Evolutionary conservation across 2,888 invertebrate species (phyloP), one percentile per base, ranked within the genome.

Genomic region (Monochamus alternatus): DNA sequence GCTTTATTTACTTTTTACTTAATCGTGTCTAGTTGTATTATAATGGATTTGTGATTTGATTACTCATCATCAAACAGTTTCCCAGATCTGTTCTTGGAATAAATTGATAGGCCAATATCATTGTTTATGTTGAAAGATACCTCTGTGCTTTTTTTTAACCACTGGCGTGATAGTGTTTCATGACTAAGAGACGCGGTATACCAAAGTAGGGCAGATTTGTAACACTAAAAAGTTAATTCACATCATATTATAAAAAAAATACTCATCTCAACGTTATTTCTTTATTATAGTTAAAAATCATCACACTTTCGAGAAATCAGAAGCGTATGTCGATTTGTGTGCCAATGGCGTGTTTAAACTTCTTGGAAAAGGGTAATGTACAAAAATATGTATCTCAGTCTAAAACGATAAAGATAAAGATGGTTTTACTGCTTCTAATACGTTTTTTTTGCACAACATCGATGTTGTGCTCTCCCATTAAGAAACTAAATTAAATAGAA

Each of bases 41-140:
- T 55, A 55, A 55, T 55, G n/a, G 55, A 55, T 14, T 55, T 55
- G 12, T 22, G 55, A 55, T 55, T 55, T 22, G 55, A 55, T 55
- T 55, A 55, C 22, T 55, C 55, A 55, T 55, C 55, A 55, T 5
- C 4, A 55, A 3, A n/a, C 55, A n/a, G 12, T 55, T 38, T 55
- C n/a, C n/a, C 22, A 3, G 14, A 12, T 47, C 12, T 8, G 10
- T 47, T 47, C 47, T 10, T 10, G 47, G 47, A 47, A 47, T 12
- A 10, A 47, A 47, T 12, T 47, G 47, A 47, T 47, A 47, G 9
- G 2, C 47, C 47, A 55, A 55, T 55, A n/a, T 22, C 14, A 38
- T 12, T 55, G 55, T 55, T 55, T 55, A 22, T 55, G 55, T n/a
- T 55, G 55, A 55, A 55, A 55, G 55, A 55, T 51, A 51, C 51